A percentile compares a stretch with the other conserved stretches of the same genome.
Conservation (phyloP, 2,113 vertebrate genomes). For the Gallinago jamesoni region DNA sequence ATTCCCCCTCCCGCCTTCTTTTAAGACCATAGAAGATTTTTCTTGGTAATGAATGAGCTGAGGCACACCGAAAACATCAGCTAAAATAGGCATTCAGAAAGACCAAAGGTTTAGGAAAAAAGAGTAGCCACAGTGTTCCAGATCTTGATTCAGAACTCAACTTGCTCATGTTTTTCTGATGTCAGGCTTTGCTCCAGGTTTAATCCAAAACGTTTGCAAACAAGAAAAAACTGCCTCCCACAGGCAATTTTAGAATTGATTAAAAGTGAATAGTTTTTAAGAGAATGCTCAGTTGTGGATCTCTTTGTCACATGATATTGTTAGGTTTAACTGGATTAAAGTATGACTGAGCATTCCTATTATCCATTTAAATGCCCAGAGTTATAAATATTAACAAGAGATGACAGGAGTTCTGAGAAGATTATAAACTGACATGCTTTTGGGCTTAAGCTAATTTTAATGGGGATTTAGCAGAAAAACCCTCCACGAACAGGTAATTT, state of each 20-base stretch:
- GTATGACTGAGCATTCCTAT: not conserved
- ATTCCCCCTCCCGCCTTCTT: accelerated
- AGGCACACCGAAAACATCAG: not conserved
- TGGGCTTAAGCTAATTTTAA: not conserved
- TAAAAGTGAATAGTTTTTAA: not conserved
- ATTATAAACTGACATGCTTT: conserved; percentile 1
- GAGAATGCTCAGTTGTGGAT: not conserved
- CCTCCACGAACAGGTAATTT: not conserved
- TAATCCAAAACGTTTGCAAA: not conserved
- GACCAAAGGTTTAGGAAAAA: not conserved
- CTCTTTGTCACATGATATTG: not conserved
- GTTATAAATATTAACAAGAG: conserved; percentile 19
- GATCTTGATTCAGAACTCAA: not conserved
- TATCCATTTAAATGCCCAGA: not conserved
- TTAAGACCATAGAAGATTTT: not conserved
- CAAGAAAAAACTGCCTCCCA: not conserved
- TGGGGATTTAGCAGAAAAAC: not conserved
- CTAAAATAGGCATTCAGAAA: not conserved
- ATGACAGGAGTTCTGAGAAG: not conserved
- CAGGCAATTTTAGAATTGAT: not conserved
- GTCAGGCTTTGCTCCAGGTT: not conserved
- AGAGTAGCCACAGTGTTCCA: not conserved
- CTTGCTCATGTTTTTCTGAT: not conserved
- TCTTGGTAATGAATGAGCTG: not conserved
- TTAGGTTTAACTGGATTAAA: conserved; percentile 24